phyloP scores from a whole-genome alignment of 2,797 vertebrate genomes.

The Halcyon smyrnensis region DNA sequence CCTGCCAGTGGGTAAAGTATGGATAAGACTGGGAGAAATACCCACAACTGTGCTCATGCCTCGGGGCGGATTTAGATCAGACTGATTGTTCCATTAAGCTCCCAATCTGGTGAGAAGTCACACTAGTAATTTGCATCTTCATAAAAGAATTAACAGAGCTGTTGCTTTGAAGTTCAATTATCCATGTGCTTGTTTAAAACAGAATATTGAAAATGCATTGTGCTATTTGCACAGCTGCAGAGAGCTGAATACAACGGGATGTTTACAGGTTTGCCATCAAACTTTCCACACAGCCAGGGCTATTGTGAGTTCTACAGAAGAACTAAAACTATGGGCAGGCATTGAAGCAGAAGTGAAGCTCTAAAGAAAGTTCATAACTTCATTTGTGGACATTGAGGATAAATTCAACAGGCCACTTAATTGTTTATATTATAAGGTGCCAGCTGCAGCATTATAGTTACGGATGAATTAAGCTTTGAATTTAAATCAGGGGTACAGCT shows the following conservation, averaged over 20 bases:
- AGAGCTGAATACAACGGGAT: not conserved
- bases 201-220: conserved; percentile 18
- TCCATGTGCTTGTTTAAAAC: conserved; percentile 43
- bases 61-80: conserved; percentile 16
- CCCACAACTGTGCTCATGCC: not conserved
- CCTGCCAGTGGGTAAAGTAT: not conserved
- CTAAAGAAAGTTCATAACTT: conserved; percentile 18
- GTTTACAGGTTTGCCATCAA: not conserved
- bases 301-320: not conserved
- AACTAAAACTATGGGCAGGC: not conserved
- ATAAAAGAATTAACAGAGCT: conserved; percentile 63
- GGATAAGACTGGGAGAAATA: conserved; percentile 17
- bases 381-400: conserved; percentile 37
- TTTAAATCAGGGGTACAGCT: conserved; percentile 12
- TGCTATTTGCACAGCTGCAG: conserved; percentile 61
- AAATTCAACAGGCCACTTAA: not conserved
- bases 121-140: conserved; percentile 70
- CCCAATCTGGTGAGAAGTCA: conserved; percentile 53
- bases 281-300: not conserved
- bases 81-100: conserved; percentile 58
- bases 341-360: not conserved
- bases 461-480: not conserved
- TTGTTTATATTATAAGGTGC: not conserved
- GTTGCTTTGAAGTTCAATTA: conserved; percentile 65
- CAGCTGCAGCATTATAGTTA: conserved; percentile 14